Conservation (phyloP, 1,140 invertebrate genomes). For the Papilio dardanus region DNA sequence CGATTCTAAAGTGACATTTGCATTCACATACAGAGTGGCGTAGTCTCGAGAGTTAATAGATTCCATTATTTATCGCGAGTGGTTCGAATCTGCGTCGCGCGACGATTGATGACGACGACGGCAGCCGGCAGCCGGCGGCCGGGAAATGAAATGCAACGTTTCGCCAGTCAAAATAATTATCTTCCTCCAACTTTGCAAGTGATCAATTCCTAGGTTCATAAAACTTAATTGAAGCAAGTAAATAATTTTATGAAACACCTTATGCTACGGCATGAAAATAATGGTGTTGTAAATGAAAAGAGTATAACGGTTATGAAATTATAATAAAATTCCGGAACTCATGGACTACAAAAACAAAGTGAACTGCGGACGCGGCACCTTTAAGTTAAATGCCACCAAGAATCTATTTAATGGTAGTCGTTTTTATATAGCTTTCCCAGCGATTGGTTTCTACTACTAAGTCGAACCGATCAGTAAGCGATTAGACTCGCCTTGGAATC, state of each 20-base stretch:
- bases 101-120: conserved; percentile 64
- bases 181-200: neutral
- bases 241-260: too few relatives aligned
- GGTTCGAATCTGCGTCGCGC: conserved; percentile 57
- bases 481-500: conserved; percentile 65
- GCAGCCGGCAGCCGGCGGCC: neutral
- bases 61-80: conserved; percentile 77
- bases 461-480: conserved; percentile 65
- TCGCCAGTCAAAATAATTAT: conserved; percentile 32
- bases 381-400: conserved; percentile 49
- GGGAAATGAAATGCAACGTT: conserved; percentile 22
- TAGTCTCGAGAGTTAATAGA: conserved; percentile 78
- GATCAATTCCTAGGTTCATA: neutral
- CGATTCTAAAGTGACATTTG: conserved; percentile 4
- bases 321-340: conserved; percentile 21
- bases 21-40: conserved; percentile 25
- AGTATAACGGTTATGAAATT: neutral
- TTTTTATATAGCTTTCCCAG: conserved; percentile 65
- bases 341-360: conserved; percentile 2
- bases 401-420: conserved; percentile 51
- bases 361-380: conserved; percentile 34
- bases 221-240: too few relatives aligned
- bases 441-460: conserved; percentile 56
- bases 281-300: neutral
- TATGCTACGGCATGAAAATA: too few relatives aligned